Conservation (phyloP, 1,140 invertebrate genomes). For the Drosophila navojoa region DNA sequence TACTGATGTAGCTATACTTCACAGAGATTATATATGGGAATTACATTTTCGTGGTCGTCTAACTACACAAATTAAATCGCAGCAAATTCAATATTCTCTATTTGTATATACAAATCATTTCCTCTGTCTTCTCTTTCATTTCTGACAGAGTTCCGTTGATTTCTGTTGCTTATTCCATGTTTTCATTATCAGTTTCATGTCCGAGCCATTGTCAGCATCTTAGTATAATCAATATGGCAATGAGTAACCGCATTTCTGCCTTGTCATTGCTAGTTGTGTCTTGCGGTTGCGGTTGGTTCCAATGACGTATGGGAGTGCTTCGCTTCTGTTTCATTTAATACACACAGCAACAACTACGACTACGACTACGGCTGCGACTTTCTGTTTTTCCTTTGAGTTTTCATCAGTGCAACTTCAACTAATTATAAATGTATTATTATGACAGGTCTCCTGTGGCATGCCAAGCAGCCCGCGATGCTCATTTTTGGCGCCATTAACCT, state of each 20-base stretch:
- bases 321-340: background rate
- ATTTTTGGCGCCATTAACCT: constrained; percentile 78
- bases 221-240: constrained; percentile 42
- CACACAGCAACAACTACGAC: background rate
- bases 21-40: too few species aligned
- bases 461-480: constrained; percentile 35
- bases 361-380: background rate
- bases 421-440: constrained; percentile 52
- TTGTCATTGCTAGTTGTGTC: constrained; percentile 29
- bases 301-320: background rate
- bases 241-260: constrained; percentile 44
- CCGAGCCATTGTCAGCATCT: constrained; percentile 27
- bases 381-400: constrained; percentile 16
- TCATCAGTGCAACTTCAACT: constrained; percentile 32
- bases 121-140: too few species aligned
- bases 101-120: too few species aligned
- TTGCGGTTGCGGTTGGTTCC: constrained; percentile 26
- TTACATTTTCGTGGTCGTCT: too few species aligned
- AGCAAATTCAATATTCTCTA: too few species aligned
- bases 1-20: too few species aligned
- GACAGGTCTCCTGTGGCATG: constrained; percentile 47
- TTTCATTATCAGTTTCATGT: constrained; percentile 50
- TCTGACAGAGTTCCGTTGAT: constrained; percentile 8
- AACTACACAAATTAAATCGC: too few species aligned
- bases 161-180: constrained; percentile 10